A percentile compares a stretch with the other conserved stretches of the same genome.
Conservation (phyloP, 2,888 invertebrate genomes). For the Sericinus montela region DNA sequence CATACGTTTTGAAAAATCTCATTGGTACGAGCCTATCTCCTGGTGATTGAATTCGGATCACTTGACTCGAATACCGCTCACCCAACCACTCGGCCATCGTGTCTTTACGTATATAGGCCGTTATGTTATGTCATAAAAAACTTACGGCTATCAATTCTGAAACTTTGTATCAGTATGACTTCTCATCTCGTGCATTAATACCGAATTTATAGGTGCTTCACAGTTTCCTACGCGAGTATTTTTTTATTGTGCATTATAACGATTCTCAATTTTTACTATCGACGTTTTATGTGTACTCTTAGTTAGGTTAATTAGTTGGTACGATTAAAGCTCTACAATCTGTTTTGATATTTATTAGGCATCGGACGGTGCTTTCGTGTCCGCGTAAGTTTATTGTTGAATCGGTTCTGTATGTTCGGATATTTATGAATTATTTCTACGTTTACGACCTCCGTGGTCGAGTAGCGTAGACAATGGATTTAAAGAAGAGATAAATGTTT, state of each 20-base stretch:
- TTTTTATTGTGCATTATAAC: slow-evolving; percentile 61
- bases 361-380: slow-evolving; percentile 3
- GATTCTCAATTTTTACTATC: slow-evolving; percentile 51
- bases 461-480: no score
- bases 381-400: not conserved
- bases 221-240: slow-evolving; percentile 33
- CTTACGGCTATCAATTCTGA: slow-evolving; percentile 22
- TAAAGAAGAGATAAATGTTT: no score
- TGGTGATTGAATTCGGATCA: no score
- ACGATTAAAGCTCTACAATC: slow-evolving; percentile 52
- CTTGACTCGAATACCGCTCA: no score
- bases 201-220: slow-evolving; percentile 53
- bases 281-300: slow-evolving; percentile 49
- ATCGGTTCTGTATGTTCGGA: slow-evolving; percentile 1
- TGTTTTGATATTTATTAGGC: slow-evolving; percentile 33
- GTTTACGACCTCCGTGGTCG: no score
- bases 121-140: slow-evolving; percentile 28
- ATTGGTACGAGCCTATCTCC: no score
- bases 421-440: no score
- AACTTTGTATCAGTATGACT: slow-evolving; percentile 25
- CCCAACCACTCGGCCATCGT: no score
- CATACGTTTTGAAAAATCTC: no score
- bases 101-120: no score
- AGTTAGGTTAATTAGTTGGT: slow-evolving; percentile 63
- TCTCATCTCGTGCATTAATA: slow-evolving; percentile 36